Base-by-base conservation (phyloP, 2,113 vertebrate genomes). In the Scytalopus superciliaris region DNA sequence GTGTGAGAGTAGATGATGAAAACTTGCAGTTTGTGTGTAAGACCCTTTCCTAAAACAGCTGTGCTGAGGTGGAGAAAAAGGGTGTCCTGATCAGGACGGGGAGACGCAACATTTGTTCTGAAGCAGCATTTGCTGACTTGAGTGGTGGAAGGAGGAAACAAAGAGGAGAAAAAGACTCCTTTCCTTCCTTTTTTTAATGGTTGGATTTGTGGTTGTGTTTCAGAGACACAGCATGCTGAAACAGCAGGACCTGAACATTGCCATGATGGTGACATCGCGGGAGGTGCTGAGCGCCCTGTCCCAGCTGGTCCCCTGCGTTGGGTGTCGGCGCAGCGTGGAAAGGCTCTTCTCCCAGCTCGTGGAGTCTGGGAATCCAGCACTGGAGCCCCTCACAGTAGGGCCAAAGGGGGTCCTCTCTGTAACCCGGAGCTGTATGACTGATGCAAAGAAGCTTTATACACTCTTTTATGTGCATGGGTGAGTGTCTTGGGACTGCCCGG, bases 381-480 rank as follows among this genome's bases (percentile, higher is more conserved):
- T 99, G 57, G 99, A 99, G 95, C 99, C 99, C 33, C 98, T 99
- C 47, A 98, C 98, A 6, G 98, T 99, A 86, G 99, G 99, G 92
- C 98, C 99, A 12, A 98, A 98, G 33, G 99, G 99, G 55, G 98
- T 99, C 93, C 98, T 99, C 17, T 99, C 99, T 22, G 97, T 99
- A 78, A 99, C 98, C 90, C 98, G 98, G 75, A 97, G 98, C 86
- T 99, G 99, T 94, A 98, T 99, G 98, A 98, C 98, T 79, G 99
- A 99, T 94, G 98, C 98, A 53, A 99, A 98, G 96, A 99, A 99
- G 88, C 98, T 99, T 74, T 99, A 99, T 96, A 98, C 98, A 0
- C 98, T 99, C 82, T 99, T 99, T 95, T 99, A 99, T 42, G 96
- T 99, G 92, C 98, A 99, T 9, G 99, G 99, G 99, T 99, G 97